These are phyloP conservation scores for Phodopus roborovskii DNA, from an alignment of 2,113 vertebrate species.

Conservation along the genomic window DNA sequence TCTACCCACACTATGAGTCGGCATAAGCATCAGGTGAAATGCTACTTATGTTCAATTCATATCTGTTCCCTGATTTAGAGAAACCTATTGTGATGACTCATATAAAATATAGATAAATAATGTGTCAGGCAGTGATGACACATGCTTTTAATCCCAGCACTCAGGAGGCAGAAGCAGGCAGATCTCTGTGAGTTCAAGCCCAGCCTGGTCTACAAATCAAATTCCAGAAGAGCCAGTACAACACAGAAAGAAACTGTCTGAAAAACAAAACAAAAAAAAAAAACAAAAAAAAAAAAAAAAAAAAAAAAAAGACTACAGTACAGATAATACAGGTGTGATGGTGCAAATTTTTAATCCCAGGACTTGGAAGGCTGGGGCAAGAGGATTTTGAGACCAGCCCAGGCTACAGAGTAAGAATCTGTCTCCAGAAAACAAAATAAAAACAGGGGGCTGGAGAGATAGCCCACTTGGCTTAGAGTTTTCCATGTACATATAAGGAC, in stretches of 20 bases:
- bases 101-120: not conserved
- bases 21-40: not conserved
- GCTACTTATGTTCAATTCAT: not conserved
- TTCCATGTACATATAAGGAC: not conserved
- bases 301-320: not conserved
- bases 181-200: not conserved
- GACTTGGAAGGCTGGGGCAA: not conserved
- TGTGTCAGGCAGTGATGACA: not conserved
- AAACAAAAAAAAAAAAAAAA: too few species aligned
- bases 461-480: not conserved
- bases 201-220: not conserved
- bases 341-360: not conserved
- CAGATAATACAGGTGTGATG: not conserved
- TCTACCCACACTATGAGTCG: not conserved
- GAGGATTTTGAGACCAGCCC: not conserved
- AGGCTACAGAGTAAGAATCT: not conserved
- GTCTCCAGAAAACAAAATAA: not conserved
- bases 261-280: not conserved
- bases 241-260: not conserved
- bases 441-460: not conserved
- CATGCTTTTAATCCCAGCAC: not conserved
- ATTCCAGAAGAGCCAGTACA: not conserved
- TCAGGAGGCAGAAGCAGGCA: not conserved
- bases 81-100: not conserved
- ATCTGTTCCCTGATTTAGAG: not conserved